Evolutionary conservation across 30 jellyfish, hydroid and myxozoan species (phyloP), one percentile per base, ranked within the genome.

Genomic region (Catostylus mosaicus): DNA sequence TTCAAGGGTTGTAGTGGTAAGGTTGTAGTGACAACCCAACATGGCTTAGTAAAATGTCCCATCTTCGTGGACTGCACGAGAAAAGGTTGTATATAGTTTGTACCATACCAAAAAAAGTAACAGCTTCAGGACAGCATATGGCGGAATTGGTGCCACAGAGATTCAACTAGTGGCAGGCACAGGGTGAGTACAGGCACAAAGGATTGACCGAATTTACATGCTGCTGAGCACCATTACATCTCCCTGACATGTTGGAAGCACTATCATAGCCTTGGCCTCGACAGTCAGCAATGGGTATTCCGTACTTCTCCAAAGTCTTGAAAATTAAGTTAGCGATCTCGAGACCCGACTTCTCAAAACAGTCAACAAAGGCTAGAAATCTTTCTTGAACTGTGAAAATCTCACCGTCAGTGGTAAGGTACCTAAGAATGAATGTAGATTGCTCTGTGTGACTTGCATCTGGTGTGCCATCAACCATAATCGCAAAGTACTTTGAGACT

Each of bases 211-310:
- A 43, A 18, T 43, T 72, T 20, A 69, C 70, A 45, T 82, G 77
- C 46, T 88, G 1, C 46, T 82, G 87, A 71, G 87, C 79, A 37
- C 91, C 91, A 81, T 81, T 81, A 38, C 48, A 81, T 66, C 32
- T 67, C 64, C 88, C 93, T 52, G 88, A 70, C 88, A 82, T 70
- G 63, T 56, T 70, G 75, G 95, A 83, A 31, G 89, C 88, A 73
- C 54, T 73, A 31, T 40, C 90, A 64, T 73, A 73, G 67, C 90
- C 90, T 84, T 84, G 84, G 32, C 95, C 75, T 37, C 90, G 90
- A 37, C 91, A 81, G 64, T 81, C 91, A 45, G 87, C 60, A 65
- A 62, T 79, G 36, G 74, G 86, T 43, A 74, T 74, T 23, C 74
- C 77, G 30, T 27, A 76, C 78, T 76, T 51, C 30, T 78, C 73